These are phyloP conservation scores for Microctenopoma lineatum DNA, from an alignment of 2,797 vertebrate genomes.

Conservation along the genomic window DNA sequence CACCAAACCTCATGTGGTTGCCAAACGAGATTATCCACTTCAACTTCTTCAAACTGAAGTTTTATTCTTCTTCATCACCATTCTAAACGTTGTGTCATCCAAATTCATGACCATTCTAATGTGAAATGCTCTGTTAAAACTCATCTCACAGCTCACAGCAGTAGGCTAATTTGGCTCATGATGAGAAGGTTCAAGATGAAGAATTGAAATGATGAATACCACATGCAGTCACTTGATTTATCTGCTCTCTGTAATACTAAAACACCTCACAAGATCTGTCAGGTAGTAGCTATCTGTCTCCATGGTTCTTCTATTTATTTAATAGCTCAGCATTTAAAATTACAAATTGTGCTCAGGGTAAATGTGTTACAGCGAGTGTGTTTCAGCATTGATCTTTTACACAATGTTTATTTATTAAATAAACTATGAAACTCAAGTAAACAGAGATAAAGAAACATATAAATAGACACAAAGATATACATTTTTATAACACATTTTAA, in stretches of 20 bases:
- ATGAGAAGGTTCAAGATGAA: slow-evolving; percentile 21
- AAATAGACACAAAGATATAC: too few species aligned
- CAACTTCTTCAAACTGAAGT: slow-evolving; percentile 6
- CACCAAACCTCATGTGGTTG: not conserved
- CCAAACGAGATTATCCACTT: not conserved
- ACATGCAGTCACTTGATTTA: slow-evolving; percentile 22
- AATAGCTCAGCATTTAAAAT: not conserved
- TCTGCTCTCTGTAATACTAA: not conserved
- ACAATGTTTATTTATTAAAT: too few species aligned
- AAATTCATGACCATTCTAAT: slow-evolving; percentile 13
- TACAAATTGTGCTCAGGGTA: not conserved
- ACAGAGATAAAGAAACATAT: too few species aligned
- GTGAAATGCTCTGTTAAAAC: slow-evolving; percentile 21
- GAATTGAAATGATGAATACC: slow-evolving; percentile 29
- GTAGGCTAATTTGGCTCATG: slow-evolving; percentile 32
- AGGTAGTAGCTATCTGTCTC: not conserved
- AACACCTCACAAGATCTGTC: not conserved
- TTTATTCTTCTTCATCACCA: slow-evolving; percentile 31
- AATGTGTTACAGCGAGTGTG: not conserved
- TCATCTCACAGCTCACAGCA: slow-evolving; percentile 10
- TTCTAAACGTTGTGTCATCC: slow-evolving; percentile 4
- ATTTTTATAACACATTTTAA: too few species aligned
- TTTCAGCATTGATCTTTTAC: not conserved
- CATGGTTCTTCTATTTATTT: not conserved
- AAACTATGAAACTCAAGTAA: too few species aligned